A percentile compares a stretch with the other conserved stretches of the same genome.
Conservation (phyloP, 2,797 vertebrate genomes). For the Gila robusta region DNA sequence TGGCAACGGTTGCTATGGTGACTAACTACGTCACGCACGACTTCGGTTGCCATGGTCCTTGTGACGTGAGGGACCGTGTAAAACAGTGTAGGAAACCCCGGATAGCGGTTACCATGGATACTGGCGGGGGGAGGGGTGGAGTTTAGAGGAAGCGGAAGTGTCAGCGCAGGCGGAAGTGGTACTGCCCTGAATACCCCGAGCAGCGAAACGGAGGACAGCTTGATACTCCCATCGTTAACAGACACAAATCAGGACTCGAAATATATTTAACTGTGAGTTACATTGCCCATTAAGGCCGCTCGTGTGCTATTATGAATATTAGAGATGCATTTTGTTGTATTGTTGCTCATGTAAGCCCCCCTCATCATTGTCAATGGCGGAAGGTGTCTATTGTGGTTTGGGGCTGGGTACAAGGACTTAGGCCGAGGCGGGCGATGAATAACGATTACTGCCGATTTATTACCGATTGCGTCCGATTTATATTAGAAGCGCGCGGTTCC, state of each 20-base stretch:
- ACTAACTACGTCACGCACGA: slow-evolving; percentile 78
- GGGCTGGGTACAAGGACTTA: slow-evolving; percentile 77
- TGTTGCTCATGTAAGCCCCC: slow-evolving; percentile 56
- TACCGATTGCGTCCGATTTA: not conserved
- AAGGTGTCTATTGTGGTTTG: slow-evolving; percentile 82
- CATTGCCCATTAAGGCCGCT: slow-evolving; percentile 47
- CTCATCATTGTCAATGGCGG: slow-evolving; percentile 70
- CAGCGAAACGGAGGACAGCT: slow-evolving; percentile 83
- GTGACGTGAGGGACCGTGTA: slow-evolving; percentile 83
- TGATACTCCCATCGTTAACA: slow-evolving; percentile 78
- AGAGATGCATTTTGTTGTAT: not conserved
- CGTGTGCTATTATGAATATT: slow-evolving; percentile 3
- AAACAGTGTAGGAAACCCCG: slow-evolving; percentile 78
- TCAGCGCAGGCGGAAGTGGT: slow-evolving; percentile 88
- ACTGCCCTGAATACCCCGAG: slow-evolving; percentile 86
- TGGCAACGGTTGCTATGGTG: slow-evolving; percentile 80
- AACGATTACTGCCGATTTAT: slow-evolving; percentile 35
- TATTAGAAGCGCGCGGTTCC: not conserved
- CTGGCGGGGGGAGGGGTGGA: slow-evolving; percentile 79
- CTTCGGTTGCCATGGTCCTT: slow-evolving; percentile 79
- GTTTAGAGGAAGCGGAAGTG: slow-evolving; percentile 89
- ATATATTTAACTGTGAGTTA: slow-evolving; percentile 80
- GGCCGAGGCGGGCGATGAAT: slow-evolving; percentile 73
- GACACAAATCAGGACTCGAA: slow-evolving; percentile 77
- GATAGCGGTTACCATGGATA: slow-evolving; percentile 75